Evolutionary conservation across 2,888 invertebrate species (phyloP), one percentile per base, ranked within the genome.

Genomic region (Phlogophora meticulosa): DNA sequence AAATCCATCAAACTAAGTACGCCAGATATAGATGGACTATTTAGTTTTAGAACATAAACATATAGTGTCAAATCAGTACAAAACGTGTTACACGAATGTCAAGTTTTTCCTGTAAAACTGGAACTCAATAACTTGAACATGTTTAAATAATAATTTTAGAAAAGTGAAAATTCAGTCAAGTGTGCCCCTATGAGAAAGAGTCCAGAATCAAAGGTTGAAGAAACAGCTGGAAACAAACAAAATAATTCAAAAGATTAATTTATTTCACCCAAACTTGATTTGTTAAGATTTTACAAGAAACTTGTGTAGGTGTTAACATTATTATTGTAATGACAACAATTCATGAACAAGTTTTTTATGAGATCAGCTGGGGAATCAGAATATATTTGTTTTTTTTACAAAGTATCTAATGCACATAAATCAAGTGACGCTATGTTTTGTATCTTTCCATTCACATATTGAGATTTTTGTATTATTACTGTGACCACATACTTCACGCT

Each of bases 1-100:
- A 51, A 53, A 45, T 7, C 28, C n/a, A 28, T 43, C 9, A 53
- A 36, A 46, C 45, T 55, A 45, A 7, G n/a, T 11, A n/a, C n/a
- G n/a, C n/a, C n/a, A n/a, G n/a, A n/a, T n/a, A 46, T 32, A 38
- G 15, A 22, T 36, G 36, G 38, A 4, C 9, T 38, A 1, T 10
- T 36, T 4, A 52, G 40, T 40, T 56, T 17, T 22, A 32, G n/a
- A 11, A 1, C 24, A 20, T 32, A 20, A 4, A 28, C 28, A 3
- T 13, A 0, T 40, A 28, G 7, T 42, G 22, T 61, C 42, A 57
- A 61, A 61, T 2, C 46, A 24, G n/a, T 46, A 17, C 10, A 59
- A 56, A 69, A 45, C 45, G 40, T 32, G 42, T n/a, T 40, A 52
- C 10, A 36, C 17, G 24, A 28, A 40, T 52, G 36, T 52, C 7